Conservation (phyloP, 2,888 invertebrate genomes). For the Galerucella calmariensis region DNA sequence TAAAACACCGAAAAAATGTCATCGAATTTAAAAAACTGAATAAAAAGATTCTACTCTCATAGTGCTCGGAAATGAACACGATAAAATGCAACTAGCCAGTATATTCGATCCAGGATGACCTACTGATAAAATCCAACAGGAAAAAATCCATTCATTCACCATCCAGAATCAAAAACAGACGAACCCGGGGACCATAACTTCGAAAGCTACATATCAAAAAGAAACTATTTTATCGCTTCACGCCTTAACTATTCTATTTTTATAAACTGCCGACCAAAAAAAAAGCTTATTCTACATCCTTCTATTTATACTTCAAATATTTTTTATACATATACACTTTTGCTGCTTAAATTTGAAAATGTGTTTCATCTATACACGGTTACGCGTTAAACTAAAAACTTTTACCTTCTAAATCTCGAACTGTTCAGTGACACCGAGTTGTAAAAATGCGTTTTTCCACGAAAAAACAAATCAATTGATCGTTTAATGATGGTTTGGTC, state of each 20-base stretch:
- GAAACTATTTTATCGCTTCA: slow-evolving; percentile 33
- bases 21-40: slow-evolving; percentile 5
- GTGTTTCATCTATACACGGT: not conserved
- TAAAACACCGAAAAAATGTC: not conserved
- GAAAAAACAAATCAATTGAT: not conserved
- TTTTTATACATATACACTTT: slow-evolving; percentile 30
- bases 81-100: slow-evolving; percentile 55
- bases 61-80: slow-evolving; percentile 33
- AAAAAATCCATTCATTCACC: slow-evolving; percentile 12
- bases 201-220: slow-evolving; percentile 45
- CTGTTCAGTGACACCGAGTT: not conserved
- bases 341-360: slow-evolving; percentile 19
- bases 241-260: slow-evolving; percentile 35
- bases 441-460: slow-evolving; percentile 1
- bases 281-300: slow-evolving; percentile 19
- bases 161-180: slow-evolving; percentile 12
- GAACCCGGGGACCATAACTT: slow-evolving; percentile 47
- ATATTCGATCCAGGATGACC: slow-evolving; percentile 61
- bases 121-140: slow-evolving; percentile 46
- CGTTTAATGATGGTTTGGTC: slow-evolving; percentile 22
- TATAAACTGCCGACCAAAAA: slow-evolving; percentile 19
- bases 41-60: not conserved
- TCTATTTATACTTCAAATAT: slow-evolving; percentile 21
- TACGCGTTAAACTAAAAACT: slow-evolving; percentile 11
- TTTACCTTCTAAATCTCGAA: not conserved